Base-by-base conservation (phyloP, 2,888 invertebrate species). In the Incurvaria masculella region DNA sequence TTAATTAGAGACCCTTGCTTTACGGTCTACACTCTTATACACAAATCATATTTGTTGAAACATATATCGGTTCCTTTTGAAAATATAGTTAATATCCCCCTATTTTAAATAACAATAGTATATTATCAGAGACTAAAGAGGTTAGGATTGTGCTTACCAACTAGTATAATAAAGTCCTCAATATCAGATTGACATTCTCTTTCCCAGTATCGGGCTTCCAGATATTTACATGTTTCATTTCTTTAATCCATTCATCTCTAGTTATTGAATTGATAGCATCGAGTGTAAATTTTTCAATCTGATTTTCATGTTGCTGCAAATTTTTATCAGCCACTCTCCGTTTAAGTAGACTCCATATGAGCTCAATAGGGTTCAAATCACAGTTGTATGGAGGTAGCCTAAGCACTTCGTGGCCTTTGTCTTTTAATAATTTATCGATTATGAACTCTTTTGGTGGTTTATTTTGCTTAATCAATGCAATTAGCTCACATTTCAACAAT, bases 11-110 rank as follows among this genome's bases (percentile, higher is more conserved):
- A n/a, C n/a, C n/a, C n/a, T 40, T 45, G 39, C 45, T 47, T 47
- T 47, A 42, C 42, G 39, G 41, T 50, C 47, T 50, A 44, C 47
- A n/a, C n/a, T n/a, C n/a, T n/a, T n/a, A n/a, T n/a, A n/a, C n/a
- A n/a, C n/a, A n/a, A n/a, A n/a, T n/a, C 45, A 38, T 45, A 42
- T 44, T 49, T 44, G 44, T 46, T 46, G 39, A 20, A 46, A 11
- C 14, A 41, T 11, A 2, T 17, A 16, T 33, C 14, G 14, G 33
- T 16, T 33, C 14, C 33, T 33, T 33, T n/a, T 33, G 16, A 33
- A 33, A 33, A 33, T n/a, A 33, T 16, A 33, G 16, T 33, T 14
- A 33, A n/a, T 33, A 33, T 16, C 14, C 33, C 33, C 33, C 14
- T 33, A 33, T n/a, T 14, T 33, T n/a, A 14, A 33, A n/a, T n/a